A percentile compares a stretch with the other conserved stretches of the same genome.
Conservation (phyloP, 2,113 vertebrate species). For the Terrapene triunguis region DNA sequence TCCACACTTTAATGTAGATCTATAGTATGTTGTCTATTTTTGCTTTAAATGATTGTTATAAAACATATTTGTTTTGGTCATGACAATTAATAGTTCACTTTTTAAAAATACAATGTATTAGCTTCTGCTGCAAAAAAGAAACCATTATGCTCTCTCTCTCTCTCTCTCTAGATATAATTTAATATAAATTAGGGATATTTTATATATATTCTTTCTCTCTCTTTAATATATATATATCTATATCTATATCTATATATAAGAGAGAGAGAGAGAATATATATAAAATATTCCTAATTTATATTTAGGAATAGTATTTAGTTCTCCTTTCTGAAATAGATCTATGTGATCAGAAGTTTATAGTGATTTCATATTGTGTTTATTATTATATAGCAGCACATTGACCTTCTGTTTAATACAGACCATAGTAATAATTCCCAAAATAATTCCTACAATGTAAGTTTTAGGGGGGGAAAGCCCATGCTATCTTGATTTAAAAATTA, state of each 20-base stretch:
- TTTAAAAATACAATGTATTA: neutral
- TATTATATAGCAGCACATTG: neutral
- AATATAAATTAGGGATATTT: too few species aligned
- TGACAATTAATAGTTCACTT: neutral
- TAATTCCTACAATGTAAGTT: neutral
- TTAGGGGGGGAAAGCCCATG: too few species aligned
- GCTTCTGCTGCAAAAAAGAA: fast-evolving
- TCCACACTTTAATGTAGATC: neutral
- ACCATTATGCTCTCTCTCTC: neutral
- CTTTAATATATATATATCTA: too few species aligned
- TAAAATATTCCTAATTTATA: neutral
- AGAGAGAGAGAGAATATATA: neutral
- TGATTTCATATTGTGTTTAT: neutral
- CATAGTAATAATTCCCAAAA: neutral
- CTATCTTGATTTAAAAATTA: too few species aligned
- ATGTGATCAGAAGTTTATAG: neutral
- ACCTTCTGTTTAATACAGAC: neutral
- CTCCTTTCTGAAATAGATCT: neutral
- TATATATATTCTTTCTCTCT: neutral
- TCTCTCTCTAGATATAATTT: neutral
- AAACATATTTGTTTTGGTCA: neutral
- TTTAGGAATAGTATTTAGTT: neutral
- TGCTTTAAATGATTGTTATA: neutral
- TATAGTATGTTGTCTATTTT: neutral
- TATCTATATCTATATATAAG: neutral